Conservation (phyloP, 2,797 vertebrate genomes). For the Malacoraja senta region DNA sequence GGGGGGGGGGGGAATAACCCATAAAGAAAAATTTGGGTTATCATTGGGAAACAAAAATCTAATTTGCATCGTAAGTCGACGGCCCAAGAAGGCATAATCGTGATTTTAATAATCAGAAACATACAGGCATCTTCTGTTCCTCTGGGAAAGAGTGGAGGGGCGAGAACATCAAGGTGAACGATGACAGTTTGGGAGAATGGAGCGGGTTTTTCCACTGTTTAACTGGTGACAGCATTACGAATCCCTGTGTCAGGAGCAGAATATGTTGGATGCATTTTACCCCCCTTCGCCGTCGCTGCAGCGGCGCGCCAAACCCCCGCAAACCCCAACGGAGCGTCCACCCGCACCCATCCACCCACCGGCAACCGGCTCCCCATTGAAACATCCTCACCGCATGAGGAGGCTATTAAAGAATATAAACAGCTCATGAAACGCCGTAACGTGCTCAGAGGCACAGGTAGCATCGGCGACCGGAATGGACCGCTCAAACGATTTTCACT, state of each 20-base stretch:
- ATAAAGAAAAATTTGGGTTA: not conserved
- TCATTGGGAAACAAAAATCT: not conserved
- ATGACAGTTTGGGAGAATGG: conserved; percentile 33
- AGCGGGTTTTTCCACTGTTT: conserved; percentile 12
- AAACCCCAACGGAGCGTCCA: not conserved
- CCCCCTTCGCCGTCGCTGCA: not conserved
- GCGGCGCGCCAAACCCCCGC: not conserved
- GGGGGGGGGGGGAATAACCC: not conserved
- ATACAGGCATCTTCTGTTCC: not conserved
- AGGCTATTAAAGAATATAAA: not conserved
- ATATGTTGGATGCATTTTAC: conserved; percentile 18
- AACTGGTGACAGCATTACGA: conserved; percentile 31
- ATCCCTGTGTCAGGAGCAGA: conserved; percentile 27
- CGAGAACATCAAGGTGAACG: not conserved
- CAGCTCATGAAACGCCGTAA: not conserved
- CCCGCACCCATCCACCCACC: not conserved
- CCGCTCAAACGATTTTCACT: not conserved
- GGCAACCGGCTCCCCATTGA: too few relatives aligned
- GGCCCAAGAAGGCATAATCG: not conserved
- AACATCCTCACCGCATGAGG: not conserved
- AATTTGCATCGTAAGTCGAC: not conserved
- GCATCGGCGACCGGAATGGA: not conserved
- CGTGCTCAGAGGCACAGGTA: not conserved
- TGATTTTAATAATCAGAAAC: conserved; percentile 13
- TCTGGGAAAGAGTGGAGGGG: not conserved